Base-by-base conservation (phyloP, 2,797 vertebrate species). In the Morus bassanus region DNA sequence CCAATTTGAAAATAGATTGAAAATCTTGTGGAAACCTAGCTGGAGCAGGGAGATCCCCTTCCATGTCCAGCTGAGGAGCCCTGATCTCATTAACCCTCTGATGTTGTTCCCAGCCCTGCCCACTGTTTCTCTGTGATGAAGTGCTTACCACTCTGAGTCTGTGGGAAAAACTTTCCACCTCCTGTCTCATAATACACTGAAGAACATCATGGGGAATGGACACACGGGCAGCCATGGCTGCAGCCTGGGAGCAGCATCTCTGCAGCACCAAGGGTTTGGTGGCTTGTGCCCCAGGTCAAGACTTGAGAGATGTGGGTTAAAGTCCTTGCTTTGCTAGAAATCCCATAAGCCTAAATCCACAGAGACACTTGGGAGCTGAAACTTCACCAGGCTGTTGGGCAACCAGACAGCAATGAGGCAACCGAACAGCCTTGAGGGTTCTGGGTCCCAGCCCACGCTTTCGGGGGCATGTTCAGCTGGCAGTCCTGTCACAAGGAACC, bases 321-420 rank as follows among this genome's bases (percentile, higher is more conserved):
- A 94, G 70, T 79, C 88, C 88, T 45, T 70, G 73, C 39, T 94
- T 84, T 60, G 63, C 61, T 65, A 67, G 31, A 88, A 88, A 92
- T 81, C 65, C 73, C 22, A 3, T 57, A 80, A 93, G 39, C 82
- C 53, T 91, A 80, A 95, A 92, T 76, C 59, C 74, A 88, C 93
- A 88, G 69, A 87, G 35, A 22, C 61, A 14, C 46, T 16, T 79
- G 67, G 46, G 67, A 95, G 65, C 53, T 84, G 85, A 88, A 94
- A 43, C 50, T 79, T 53, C 0, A 2, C 16, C 10, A 35, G 28
- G 28, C 30, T 80, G 48, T 94, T 94, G 84, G 57, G 84, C 83
- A 96, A 95, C 23, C 74, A 92, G 31, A n/a, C 10, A 89, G 56
- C 67, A 89, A 9, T 53, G 59, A 91, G 37, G 86, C 70, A 96